Evolutionary conservation across 2,113 vertebrate genomes (phyloP), one percentile per base, ranked within the genome.

Genomic region (Dromas ardeola): DNA sequence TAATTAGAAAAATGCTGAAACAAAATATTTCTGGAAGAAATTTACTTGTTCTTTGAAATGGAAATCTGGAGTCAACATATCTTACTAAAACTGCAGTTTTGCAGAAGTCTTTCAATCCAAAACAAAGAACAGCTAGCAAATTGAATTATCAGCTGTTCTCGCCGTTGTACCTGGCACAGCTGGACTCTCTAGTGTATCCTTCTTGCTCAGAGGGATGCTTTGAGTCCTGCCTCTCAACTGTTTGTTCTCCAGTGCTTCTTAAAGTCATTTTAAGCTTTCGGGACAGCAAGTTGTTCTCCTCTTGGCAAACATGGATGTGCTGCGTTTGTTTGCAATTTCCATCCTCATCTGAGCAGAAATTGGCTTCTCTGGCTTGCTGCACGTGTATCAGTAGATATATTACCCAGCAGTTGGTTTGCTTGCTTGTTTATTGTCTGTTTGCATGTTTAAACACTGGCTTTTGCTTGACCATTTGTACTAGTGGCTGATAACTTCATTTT

Each of bases 301-400:
- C 52, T 65, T 95, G 88, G 80, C 90, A 95, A 76, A 71, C 22
- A 11, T 18, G 65, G 30, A 49, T 86, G 18, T 59, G 69, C 65
- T 79, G 69, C 83, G 79, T 94, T 93, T 93, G 76, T 95, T 78
- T 95, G 80, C 65, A 36, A 65, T 94, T 95, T 91, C 49, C 86
- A 84, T 81, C 52, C 56, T 67, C 62, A 32, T 49, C 65, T 86
- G 86, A 95, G 83, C 77, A 95, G 86, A 85, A 95, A 67, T 79
- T 65, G 63, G 63, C 59, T 74, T 84, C 50, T 83, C 71, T 81
- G 74, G 26, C 85, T 94, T 91, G 81, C 49, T 94, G 56, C 34
- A 38, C 1, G 2, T 81, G 6, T 90, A 11, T 52, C 5, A 2
- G 30, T 43, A 42, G 88, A 49, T 81, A 26, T 1, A 4, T 50